Conservation (phyloP, 2,797 vertebrate species). For the Acrossocheilus wenchowensis region DNA sequence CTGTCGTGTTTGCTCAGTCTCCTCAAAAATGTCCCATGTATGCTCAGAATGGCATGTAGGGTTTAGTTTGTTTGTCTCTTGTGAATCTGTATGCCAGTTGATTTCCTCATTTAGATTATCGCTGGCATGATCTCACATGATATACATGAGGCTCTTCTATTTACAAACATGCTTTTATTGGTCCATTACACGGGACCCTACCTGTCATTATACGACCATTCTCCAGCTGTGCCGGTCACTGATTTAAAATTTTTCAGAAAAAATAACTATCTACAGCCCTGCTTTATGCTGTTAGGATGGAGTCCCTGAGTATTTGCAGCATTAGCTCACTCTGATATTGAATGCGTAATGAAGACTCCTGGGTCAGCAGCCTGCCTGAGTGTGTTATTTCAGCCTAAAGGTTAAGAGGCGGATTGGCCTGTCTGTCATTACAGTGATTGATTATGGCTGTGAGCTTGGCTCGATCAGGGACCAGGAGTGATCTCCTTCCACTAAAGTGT, state of each 20-base stretch:
- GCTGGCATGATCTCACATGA: conserved; percentile 12
- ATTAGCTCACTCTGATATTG: conserved; percentile 14
- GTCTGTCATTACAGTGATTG: conserved; percentile 39
- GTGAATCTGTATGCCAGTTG: conserved; percentile 5
- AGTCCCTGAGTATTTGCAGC: not conserved
- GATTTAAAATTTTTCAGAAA: not conserved
- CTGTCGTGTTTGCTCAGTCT: not conserved
- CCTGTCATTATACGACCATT: not conserved
- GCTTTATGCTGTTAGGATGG: not conserved
- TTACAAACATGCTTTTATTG: not conserved
- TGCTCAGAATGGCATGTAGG: conserved; percentile 2
- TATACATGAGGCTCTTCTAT: not conserved
- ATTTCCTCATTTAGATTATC: conserved; percentile 34
- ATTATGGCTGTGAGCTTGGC: conserved; percentile 24
- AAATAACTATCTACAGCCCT: not conserved
- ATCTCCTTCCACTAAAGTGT: conserved; percentile 16
- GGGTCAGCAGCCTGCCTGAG: conserved; percentile 29
- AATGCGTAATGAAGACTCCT: conserved; percentile 10
- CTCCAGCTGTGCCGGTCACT: not conserved
- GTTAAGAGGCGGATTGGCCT: conserved; percentile 37
- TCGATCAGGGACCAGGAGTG: not conserved
- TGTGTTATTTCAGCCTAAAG: conserved; percentile 47
- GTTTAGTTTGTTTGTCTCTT: conserved; percentile 12
- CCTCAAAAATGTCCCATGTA: conserved; percentile 6
- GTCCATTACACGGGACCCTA: not conserved